phyloP scores from a whole-genome alignment of 2,888 invertebrate genomes.

The Stratiomys singularior region DNA sequence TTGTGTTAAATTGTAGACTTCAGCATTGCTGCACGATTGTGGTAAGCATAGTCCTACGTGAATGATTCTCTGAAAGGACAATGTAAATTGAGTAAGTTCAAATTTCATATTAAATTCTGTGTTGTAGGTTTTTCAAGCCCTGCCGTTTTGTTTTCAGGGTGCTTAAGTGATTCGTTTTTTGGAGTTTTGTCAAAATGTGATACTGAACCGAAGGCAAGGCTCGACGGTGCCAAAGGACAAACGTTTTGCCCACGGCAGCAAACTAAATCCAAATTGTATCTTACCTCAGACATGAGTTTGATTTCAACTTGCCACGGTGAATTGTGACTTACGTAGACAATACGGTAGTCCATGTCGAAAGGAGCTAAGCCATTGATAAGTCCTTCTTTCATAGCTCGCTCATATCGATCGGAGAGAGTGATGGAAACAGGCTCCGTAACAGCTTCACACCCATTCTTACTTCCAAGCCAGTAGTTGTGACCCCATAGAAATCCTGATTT shows the following conservation, averaged over 20 bases:
- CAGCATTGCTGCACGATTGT: conserved; percentile 63
- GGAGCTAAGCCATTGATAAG: conserved; percentile 62
- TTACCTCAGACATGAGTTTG: conserved; percentile 63
- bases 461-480: conserved; percentile 72
- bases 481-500: conserved; percentile 70
- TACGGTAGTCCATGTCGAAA: conserved; percentile 64
- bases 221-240: no score
- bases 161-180: no score
- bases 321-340: conserved; percentile 63
- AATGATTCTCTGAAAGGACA: conserved; percentile 63
- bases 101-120: no score
- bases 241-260: no score
- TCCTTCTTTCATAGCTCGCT: conserved; percentile 63
- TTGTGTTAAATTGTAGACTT: conserved; percentile 62
- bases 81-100: conserved; percentile 3
- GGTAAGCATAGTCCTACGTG: conserved; percentile 69
- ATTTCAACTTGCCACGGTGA: conserved; percentile 66
- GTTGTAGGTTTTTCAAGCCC: no score
- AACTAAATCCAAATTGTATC: no score
- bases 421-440: conserved; percentile 61
- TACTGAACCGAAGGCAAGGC: no score
- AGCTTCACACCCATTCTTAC: conserved; percentile 67
- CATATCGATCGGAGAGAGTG: conserved; percentile 62
- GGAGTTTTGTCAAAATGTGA: background rate
- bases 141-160: no score